Conservation (phyloP, 1,140 invertebrate species). For the Lanistes nyassanus region DNA sequence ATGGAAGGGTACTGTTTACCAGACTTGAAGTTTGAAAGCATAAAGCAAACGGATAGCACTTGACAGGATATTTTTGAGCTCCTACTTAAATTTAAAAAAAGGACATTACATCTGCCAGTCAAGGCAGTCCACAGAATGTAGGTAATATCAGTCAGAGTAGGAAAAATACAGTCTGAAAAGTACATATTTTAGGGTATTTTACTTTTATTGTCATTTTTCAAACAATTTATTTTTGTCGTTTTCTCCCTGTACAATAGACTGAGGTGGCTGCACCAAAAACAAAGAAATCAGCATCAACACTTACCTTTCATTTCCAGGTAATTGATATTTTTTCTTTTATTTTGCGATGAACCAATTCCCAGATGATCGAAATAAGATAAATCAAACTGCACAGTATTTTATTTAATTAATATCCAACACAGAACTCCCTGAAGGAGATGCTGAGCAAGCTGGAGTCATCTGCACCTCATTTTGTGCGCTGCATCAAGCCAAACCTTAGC, state of each 20-base stretch:
- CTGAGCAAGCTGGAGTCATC: slow-evolving; percentile 45
- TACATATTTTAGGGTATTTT: neutral
- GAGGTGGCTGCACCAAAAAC: neutral
- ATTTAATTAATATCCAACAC: slow-evolving; percentile 17
- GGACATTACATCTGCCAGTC: too few species aligned
- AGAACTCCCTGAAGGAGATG: slow-evolving; percentile 57
- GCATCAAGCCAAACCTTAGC: slow-evolving; percentile 57
- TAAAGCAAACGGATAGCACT: too few species aligned
- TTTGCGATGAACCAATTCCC: neutral
- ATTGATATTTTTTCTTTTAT: neutral
- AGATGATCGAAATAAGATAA: neutral
- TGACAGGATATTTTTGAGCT: too few species aligned
- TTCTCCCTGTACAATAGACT: slow-evolving; percentile 2
- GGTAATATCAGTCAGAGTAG: too few species aligned
- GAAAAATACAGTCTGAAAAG: too few species aligned
- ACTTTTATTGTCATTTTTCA: neutral
- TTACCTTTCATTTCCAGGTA: slow-evolving; percentile 57
- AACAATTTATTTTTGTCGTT: neutral
- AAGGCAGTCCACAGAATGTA: too few species aligned
- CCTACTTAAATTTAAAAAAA: too few species aligned
- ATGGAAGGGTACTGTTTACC: too few species aligned
- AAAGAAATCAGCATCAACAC: slow-evolving; percentile 50
- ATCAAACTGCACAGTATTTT: neutral
- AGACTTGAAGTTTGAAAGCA: too few species aligned
- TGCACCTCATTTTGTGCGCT: slow-evolving; percentile 58